Conservation (phyloP, 2,797 vertebrate species). For the Gorsachius magnificus region DNA sequence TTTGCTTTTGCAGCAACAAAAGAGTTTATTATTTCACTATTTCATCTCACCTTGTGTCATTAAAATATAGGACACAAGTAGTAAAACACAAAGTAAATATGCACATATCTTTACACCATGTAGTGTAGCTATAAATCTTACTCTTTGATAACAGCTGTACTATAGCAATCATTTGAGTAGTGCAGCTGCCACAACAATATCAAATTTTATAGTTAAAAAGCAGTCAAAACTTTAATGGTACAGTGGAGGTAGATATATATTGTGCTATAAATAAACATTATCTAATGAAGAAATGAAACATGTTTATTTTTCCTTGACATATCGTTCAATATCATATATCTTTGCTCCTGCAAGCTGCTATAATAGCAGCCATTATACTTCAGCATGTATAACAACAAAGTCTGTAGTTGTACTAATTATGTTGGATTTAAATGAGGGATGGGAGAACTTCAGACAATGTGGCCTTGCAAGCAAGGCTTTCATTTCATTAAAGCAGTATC, state of each 20-base stretch:
- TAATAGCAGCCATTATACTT: conserved; percentile 73
- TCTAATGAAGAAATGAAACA: conserved; percentile 81
- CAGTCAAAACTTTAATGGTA: conserved; percentile 81
- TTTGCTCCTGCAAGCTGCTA: conserved; percentile 66
- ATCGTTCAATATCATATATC: conserved; percentile 71
- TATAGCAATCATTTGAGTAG: conserved; percentile 75
- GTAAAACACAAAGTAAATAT: conserved; percentile 81
- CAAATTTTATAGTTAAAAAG: conserved; percentile 84
- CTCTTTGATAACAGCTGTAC: conserved; percentile 80
- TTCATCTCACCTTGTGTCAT: conserved; percentile 79
- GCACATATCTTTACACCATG: conserved; percentile 77
- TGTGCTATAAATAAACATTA: conserved; percentile 80
- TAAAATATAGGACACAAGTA: conserved; percentile 78
- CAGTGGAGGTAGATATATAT: conserved; percentile 77
- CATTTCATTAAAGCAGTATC: conserved; percentile 8
- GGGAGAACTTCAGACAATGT: conserved; percentile 39
- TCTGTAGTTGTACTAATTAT: conserved; percentile 72
- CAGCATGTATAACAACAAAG: conserved; percentile 59
- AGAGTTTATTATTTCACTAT: conserved; percentile 73
- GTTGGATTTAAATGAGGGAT: conserved; percentile 55
- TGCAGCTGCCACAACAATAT: conserved; percentile 82
- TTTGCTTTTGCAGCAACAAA: conserved; percentile 46
- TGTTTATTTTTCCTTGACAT: conserved; percentile 76
- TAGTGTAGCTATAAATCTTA: conserved; percentile 76
- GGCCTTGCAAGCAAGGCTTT: conserved; percentile 26